phyloP scores from a whole-genome alignment of 1,140 invertebrate genomes.

The Heliconius hermathena region DNA sequence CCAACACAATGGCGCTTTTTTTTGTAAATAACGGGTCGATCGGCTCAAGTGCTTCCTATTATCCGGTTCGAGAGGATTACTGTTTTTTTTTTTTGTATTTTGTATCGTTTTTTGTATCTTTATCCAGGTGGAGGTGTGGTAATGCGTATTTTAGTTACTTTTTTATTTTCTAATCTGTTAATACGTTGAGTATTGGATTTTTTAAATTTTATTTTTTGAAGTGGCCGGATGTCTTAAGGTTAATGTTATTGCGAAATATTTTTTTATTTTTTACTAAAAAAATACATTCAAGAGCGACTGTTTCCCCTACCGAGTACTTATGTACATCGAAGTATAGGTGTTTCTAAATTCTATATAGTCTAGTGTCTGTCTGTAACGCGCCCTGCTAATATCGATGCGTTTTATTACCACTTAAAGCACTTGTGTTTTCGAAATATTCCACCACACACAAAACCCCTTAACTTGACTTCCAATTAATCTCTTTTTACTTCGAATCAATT shows the following conservation, averaged over 20 bases:
- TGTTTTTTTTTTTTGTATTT: conserved; percentile 58
- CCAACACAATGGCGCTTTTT: conserved; percentile 60
- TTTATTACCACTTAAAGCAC: conserved; percentile 15
- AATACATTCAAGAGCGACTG: neutral
- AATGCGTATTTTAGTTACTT: conserved; percentile 70
- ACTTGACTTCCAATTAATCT: conserved; percentile 69
- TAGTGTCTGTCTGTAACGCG: conserved; percentile 4
- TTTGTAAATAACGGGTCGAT: conserved; percentile 77
- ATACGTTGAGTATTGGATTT: conserved; percentile 47
- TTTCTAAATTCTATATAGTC: neutral
- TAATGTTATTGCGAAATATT: neutral
- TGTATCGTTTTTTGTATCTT: conserved; percentile 50
- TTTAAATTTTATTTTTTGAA: conserved; percentile 29
- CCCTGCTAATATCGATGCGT: conserved; percentile 8
- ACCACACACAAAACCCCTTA: conserved; percentile 37
- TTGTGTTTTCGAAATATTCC: conserved; percentile 24
- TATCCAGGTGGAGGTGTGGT: conserved; percentile 71
- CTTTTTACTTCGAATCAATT: conserved; percentile 53
- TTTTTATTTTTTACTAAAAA: neutral
- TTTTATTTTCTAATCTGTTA: conserved; percentile 57
- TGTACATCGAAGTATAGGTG: neutral
- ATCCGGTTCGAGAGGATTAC: conserved; percentile 67
- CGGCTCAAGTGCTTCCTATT: conserved; percentile 78
- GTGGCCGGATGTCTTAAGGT: conserved; percentile 20
- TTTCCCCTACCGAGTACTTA: neutral